Percentiles rank a stretch among this genome's conserved stretches.
Conservation (phyloP, 2,113 vertebrate genomes). For the Cryptomyrus ogoouensis region DNA sequence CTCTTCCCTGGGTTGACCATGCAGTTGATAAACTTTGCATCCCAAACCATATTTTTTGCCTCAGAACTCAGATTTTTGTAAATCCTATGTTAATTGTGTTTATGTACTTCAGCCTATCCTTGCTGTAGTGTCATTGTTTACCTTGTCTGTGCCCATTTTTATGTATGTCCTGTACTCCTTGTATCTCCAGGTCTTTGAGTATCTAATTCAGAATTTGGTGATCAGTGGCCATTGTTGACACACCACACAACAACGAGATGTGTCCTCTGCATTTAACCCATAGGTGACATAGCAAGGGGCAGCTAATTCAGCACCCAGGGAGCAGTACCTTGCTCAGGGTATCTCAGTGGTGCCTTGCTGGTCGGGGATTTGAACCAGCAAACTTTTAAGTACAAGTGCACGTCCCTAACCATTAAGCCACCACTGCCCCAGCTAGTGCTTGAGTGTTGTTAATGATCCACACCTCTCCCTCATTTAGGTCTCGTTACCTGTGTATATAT, state of each 20-base stretch:
- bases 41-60: not conserved
- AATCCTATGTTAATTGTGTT: not conserved
- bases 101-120: not conserved
- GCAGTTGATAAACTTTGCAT: not conserved
- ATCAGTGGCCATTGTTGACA: too few relatives aligned
- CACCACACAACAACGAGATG: too few relatives aligned
- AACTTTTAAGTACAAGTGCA: too few relatives aligned
- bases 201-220: not conserved
- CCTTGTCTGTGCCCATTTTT: not conserved
- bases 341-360: too few relatives aligned
- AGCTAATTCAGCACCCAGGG: too few relatives aligned
- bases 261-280: too few relatives aligned
- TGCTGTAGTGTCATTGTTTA: not conserved
- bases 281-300: too few relatives aligned
- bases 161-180: not conserved
- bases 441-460: not conserved
- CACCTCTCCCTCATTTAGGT: not conserved
- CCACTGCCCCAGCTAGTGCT: not conserved
- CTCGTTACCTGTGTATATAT: not conserved
- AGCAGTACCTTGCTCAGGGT: too few relatives aligned
- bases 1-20: not conserved
- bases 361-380: too few relatives aligned
- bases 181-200: not conserved
- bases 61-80: not conserved
- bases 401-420: too few relatives aligned